phyloP scores from a whole-genome alignment of 2,888 invertebrate species.

The Athrips mouffetella region DNA sequence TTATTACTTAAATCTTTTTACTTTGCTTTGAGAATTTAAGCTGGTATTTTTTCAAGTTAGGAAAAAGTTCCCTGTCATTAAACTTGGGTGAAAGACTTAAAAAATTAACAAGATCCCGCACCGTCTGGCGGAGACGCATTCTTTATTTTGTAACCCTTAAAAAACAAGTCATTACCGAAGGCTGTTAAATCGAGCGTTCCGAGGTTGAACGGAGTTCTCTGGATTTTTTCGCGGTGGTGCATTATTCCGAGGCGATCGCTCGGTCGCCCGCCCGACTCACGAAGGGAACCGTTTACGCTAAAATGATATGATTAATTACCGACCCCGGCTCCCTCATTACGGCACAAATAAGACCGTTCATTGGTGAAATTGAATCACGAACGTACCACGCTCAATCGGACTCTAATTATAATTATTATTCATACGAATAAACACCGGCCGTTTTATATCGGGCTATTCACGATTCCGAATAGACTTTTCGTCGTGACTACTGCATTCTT shows the following conservation, averaged over 20 bases:
- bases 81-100: slow-evolving; percentile 51
- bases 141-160: slow-evolving; percentile 75
- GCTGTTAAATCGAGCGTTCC: slow-evolving; percentile 68
- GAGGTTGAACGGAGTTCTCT: slow-evolving; percentile 40
- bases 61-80: too few species aligned
- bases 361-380: slow-evolving; percentile 72
- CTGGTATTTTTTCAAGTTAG: too few species aligned
- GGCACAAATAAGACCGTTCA: slow-evolving; percentile 69
- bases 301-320: slow-evolving; percentile 77
- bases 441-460: slow-evolving; percentile 7
- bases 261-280: slow-evolving; percentile 38
- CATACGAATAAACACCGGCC: slow-evolving; percentile 32
- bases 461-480: slow-evolving; percentile 9
- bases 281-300: slow-evolving; percentile 65
- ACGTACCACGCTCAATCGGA: slow-evolving; percentile 54
- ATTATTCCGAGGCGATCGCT: slow-evolving; percentile 70
- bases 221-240: slow-evolving; percentile 66
- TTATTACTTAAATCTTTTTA: too few species aligned
- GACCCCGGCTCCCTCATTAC: slow-evolving; percentile 71
- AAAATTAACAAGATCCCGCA: slow-evolving; percentile 65
- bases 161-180: slow-evolving; percentile 76
- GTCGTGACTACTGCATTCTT: slow-evolving; percentile 3
- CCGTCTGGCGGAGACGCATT: slow-evolving; percentile 72
- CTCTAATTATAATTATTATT: slow-evolving; percentile 71
- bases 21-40: too few species aligned